Percentiles rank a stretch among this genome's conserved stretches.
Evolutionary conservation across 1,140 invertebrate species (phyloP).

Genomic region (Pachypeltis micranthus): DNA sequence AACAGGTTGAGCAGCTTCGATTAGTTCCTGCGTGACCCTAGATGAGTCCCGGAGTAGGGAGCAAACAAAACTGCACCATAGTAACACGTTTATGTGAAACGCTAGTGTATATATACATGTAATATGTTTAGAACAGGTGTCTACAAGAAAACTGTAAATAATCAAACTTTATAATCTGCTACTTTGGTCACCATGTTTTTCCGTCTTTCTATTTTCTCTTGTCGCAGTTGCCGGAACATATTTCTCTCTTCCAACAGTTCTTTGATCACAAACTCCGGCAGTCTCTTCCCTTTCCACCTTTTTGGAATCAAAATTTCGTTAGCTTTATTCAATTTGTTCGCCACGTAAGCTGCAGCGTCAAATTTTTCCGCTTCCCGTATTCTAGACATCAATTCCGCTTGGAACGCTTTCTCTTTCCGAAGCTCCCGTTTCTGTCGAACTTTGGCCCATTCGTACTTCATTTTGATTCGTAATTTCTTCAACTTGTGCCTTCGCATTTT

Average conservation of each 20-base stretch:
- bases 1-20: too few relatives aligned
- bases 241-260: constrained; percentile 33
- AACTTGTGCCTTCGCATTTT: constrained; percentile 83
- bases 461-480: constrained; percentile 61
- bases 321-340: constrained; percentile 45
- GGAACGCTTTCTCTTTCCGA: constrained; percentile 63
- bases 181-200: constrained; percentile 21
- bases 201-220: constrained; percentile 22
- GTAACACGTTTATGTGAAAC: too few relatives aligned
- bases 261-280: constrained; percentile 51
- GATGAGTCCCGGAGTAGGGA: too few relatives aligned
- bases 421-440: constrained; percentile 51
- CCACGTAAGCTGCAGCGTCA: constrained; percentile 57
- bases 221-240: constrained; percentile 20
- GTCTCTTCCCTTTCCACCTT: constrained; percentile 47
- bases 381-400: constrained; percentile 51
- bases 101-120: too few relatives aligned
- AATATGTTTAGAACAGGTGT: too few relatives aligned
- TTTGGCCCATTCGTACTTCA: constrained; percentile 63
- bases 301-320: constrained; percentile 49
- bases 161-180: constrained; percentile 22
- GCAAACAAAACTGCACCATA: too few relatives aligned
- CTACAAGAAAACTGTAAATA: too few relatives aligned
- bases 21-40: too few relatives aligned
- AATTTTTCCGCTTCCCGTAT: constrained; percentile 61